Conservation (phyloP, 30 jellyfish, hydroid and myxozoan species). For the Phacellophora camtschatica region DNA sequence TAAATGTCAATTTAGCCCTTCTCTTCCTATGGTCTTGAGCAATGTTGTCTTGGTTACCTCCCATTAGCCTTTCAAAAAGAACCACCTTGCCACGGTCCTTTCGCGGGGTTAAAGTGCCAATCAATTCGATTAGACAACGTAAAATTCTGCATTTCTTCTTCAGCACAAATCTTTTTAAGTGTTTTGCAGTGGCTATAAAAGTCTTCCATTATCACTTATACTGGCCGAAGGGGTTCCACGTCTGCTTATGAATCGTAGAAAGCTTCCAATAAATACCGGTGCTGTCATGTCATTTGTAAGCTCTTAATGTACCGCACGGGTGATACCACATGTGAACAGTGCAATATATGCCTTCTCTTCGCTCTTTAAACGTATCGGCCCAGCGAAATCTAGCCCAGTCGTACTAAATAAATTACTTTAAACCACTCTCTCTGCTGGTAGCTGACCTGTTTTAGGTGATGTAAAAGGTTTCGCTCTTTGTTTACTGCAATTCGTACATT, state of each 20-base stretch:
- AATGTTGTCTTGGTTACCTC: constrained; percentile 24
- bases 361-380: not conserved
- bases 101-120: constrained; percentile 12
- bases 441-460: not conserved
- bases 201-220: constrained; percentile 32
- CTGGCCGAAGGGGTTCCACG: constrained; percentile 16
- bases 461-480: not conserved
- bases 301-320: constrained; percentile 31
- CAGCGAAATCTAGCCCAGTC: constrained; percentile 26
- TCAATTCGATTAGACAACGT: constrained; percentile 13
- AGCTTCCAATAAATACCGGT: not conserved
- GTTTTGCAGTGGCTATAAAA: constrained; percentile 22
- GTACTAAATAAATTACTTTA: constrained; percentile 12
- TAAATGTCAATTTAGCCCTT: constrained; percentile 8
- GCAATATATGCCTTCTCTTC: constrained; percentile 30
- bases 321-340: constrained; percentile 14
- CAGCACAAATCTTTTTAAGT: constrained; percentile 13
- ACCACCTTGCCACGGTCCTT: constrained; percentile 36
- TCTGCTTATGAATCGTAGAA: constrained; percentile 24
- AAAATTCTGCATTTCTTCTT: constrained; percentile 11
- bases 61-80: constrained; percentile 16
- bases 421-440: constrained; percentile 29
- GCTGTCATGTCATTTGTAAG: constrained; percentile 38
- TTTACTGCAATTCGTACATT: not conserved
- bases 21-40: constrained; percentile 33